Percentiles rank a stretch among this genome's conserved stretches.
These are phyloP conservation scores for Stramonita haemastoma DNA, from an alignment of 2,888 invertebrate species.

Conservation along the genomic window DNA sequence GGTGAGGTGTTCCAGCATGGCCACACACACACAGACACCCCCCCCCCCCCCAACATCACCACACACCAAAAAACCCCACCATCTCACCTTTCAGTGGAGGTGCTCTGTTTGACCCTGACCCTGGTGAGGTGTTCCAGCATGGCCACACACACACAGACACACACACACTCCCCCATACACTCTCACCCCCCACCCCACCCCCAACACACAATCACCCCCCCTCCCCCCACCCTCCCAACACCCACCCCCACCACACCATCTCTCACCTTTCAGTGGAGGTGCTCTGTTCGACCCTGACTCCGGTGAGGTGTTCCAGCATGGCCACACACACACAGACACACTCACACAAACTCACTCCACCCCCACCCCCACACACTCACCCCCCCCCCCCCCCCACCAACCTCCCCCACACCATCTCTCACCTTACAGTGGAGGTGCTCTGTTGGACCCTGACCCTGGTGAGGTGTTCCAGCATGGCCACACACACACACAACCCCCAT, in stretches of 20 bases:
- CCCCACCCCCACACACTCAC: not conserved
- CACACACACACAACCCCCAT: too few species aligned
- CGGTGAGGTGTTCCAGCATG: constrained; percentile 87
- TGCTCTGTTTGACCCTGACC: constrained; percentile 47
- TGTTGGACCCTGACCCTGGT: constrained; percentile 76
- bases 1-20: constrained; percentile 86
- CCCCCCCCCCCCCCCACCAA: not conserved
- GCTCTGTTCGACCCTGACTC: constrained; percentile 62
- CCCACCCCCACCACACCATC: too few species aligned
- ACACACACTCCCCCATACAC: too few species aligned
- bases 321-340: too few species aligned
- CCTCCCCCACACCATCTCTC: too few species aligned
- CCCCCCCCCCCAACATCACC: too few species aligned
- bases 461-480: constrained; percentile 86
- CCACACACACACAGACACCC: not conserved
- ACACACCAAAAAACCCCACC: too few species aligned
- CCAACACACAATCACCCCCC: too few species aligned
- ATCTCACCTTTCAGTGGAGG: constrained; percentile 57
- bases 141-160: too few species aligned
- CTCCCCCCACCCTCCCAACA: too few species aligned
- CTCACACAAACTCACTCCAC: too few species aligned
- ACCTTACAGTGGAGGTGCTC: constrained; percentile 56
- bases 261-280: constrained; percentile 57
- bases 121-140: constrained; percentile 88
- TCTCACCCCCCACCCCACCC: not conserved